Evolutionary conservation across 2,888 invertebrate genomes (phyloP).

Genomic region (Amphipoea oculea): DNA sequence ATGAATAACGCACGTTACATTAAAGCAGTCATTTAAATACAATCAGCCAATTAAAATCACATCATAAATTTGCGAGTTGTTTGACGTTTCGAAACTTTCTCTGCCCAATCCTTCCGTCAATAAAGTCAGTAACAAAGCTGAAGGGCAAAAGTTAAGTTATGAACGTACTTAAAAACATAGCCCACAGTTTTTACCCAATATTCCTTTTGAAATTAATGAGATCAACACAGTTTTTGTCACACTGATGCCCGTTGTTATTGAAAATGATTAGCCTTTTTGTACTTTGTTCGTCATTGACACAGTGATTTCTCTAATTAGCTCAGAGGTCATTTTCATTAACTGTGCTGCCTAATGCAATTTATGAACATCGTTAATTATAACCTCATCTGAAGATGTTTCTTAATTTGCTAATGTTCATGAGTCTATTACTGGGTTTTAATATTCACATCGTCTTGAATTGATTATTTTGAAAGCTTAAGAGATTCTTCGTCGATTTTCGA

Average conservation of each 20-base stretch:
- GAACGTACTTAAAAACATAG: conserved; percentile 23
- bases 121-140: conserved; percentile 51
- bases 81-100: conserved; percentile 75
- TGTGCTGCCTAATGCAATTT: conserved; percentile 39
- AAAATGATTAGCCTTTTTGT: conserved; percentile 74
- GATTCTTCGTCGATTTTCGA: conserved; percentile 23
- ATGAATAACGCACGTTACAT: conserved; percentile 61
- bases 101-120: conserved; percentile 66
- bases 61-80: conserved; percentile 72
- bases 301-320: conserved; percentile 83
- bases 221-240: conserved; percentile 73
- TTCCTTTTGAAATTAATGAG: conserved; percentile 69
- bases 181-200: conserved; percentile 48
- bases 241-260: conserved; percentile 73
- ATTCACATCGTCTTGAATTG: neutral
- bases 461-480: conserved; percentile 3
- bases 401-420: conserved; percentile 16
- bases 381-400: conserved; percentile 9
- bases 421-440: conserved; percentile 4
- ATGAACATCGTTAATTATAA: conserved; percentile 24
- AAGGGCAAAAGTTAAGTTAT: conserved; percentile 43
- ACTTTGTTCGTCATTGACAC: conserved; percentile 82
- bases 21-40: conserved; percentile 67
- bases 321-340: conserved; percentile 72
- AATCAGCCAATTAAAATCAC: conserved; percentile 77